Evolutionary conservation across 2,113 vertebrate genomes (phyloP).

Genomic region (Tragelaphus buxtoni): DNA sequence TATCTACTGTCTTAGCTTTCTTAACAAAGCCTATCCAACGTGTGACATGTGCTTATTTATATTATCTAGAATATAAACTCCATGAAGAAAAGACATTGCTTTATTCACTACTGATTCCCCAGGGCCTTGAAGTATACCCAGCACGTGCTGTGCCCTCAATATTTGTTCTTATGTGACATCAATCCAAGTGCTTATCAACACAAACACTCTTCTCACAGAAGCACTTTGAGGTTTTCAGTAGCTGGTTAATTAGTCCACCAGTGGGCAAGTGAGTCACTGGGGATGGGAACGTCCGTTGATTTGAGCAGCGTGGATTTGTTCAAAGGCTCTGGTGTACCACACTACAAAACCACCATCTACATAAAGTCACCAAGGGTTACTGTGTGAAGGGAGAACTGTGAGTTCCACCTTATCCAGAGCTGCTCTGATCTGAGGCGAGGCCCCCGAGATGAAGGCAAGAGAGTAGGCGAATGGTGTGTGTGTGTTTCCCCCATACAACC

Average conservation of each 20-base stretch:
- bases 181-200: not conserved
- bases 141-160: not conserved
- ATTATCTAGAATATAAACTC: not conserved
- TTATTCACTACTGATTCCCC: not conserved
- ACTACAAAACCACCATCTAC: not conserved
- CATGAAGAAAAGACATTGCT: not conserved
- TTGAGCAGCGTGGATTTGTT: not conserved
- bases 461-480: not conserved
- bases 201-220: not conserved
- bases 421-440: not conserved
- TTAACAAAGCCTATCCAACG: not conserved
- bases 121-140: not conserved
- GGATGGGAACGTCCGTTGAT: not conserved
- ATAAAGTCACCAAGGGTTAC: not conserved
- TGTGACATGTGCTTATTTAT: not conserved
- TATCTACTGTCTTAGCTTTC: not conserved
- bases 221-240: not conserved
- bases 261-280: constrained; percentile 14
- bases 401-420: not conserved
- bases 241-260: not conserved
- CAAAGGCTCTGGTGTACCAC: not conserved
- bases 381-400: not conserved
- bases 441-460: not conserved
- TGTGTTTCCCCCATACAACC: not conserved
- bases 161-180: not conserved